These are phyloP conservation scores for Melanotus villosus DNA, from an alignment of 2,888 invertebrate species.

Conservation along the genomic window DNA sequence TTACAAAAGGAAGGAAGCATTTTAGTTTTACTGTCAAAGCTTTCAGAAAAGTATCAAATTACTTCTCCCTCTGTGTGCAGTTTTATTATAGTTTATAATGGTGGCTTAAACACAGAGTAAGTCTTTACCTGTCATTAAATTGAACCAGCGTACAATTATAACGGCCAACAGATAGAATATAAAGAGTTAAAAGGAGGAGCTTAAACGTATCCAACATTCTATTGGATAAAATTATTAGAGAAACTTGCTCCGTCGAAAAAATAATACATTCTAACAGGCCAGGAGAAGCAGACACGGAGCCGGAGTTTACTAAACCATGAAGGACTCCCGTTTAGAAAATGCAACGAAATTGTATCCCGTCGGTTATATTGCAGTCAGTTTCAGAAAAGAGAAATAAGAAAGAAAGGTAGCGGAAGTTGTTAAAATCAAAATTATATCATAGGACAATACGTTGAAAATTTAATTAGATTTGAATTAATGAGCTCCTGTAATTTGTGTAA, in stretches of 20 bases:
- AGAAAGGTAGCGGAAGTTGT: neutral
- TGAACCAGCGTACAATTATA: neutral
- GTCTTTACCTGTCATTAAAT: neutral
- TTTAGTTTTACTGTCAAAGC: too few species aligned
- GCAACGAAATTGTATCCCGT: too few species aligned
- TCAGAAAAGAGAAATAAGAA: neutral
- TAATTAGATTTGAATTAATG: conserved; percentile 20
- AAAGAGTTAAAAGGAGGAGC: conserved; percentile 12
- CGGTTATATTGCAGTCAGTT: too few species aligned
- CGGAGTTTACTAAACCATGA: too few species aligned
- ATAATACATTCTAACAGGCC: neutral
- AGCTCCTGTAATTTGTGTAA: conserved; percentile 7
- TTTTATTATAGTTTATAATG: neutral
- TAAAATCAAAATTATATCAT: neutral
- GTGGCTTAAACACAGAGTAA: neutral
- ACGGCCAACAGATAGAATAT: conserved; percentile 6
- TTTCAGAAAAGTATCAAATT: too few species aligned
- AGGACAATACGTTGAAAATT: neutral
- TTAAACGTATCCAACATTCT: neutral
- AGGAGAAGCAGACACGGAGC: neutral
- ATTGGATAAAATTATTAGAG: conserved; percentile 23
- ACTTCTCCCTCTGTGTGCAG: too few species aligned
- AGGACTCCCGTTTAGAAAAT: too few species aligned
- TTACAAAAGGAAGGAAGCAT: too few species aligned
- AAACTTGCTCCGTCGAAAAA: conserved; percentile 15